Conservation (phyloP, 2,888 invertebrate genomes). For the Agrotis puta region DNA sequence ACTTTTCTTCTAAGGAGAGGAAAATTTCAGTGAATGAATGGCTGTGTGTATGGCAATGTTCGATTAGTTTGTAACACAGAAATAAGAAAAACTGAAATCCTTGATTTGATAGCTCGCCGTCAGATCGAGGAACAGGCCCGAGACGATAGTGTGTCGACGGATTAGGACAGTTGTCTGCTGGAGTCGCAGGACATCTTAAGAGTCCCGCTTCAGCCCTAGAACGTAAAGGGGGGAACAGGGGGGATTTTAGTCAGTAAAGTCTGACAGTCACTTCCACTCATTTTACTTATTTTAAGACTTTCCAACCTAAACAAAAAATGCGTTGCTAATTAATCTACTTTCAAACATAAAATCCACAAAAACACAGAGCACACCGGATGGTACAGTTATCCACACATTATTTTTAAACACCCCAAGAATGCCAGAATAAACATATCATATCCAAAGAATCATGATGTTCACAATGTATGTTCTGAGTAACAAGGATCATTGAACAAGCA, state of each 20-base stretch:
- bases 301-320: too few relatives aligned
- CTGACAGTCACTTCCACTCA: too few relatives aligned
- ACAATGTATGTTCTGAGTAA: slow-evolving; percentile 47
- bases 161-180: too few relatives aligned
- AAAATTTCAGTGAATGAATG: slow-evolving; percentile 12
- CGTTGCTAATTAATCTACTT: not conserved
- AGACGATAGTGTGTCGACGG: too few relatives aligned
- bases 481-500: slow-evolving; percentile 56
- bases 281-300: too few relatives aligned
- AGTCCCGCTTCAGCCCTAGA: too few relatives aligned
- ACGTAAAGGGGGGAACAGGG: too few relatives aligned
- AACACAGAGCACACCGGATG: not conserved
- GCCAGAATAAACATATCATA: slow-evolving; percentile 4
- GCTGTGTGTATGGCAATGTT: slow-evolving; percentile 22
- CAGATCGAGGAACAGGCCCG: too few relatives aligned
- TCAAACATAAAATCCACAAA: not conserved
- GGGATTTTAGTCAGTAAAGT: too few relatives aligned
- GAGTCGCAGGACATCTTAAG: too few relatives aligned
- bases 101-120: not conserved
- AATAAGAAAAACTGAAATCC: not conserved
- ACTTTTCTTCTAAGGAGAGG: slow-evolving; percentile 10
- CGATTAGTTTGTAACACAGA: not conserved
- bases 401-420: not conserved
- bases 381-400: not conserved
- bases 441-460: not conserved